These are phyloP conservation scores for Hoplias malabaricus DNA, from an alignment of 2,113 vertebrate species.

Conservation along the genomic window DNA sequence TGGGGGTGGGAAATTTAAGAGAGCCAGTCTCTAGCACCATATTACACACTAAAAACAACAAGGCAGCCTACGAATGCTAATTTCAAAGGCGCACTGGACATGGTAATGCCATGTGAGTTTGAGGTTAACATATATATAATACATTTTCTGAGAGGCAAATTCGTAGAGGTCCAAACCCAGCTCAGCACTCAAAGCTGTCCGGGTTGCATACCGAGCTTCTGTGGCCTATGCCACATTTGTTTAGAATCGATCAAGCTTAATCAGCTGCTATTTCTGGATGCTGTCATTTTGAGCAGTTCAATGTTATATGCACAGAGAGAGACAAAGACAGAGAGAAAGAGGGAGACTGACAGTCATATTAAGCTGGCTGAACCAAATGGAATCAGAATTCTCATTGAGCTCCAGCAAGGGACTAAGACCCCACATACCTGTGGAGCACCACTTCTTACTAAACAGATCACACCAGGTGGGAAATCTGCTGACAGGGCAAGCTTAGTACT, in stretches of 20 bases:
- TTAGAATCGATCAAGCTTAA: conserved; percentile 46
- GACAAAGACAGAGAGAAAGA: conserved; percentile 22
- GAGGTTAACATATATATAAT: conserved; percentile 46
- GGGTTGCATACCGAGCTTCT: background rate
- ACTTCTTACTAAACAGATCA: conserved; percentile 20
- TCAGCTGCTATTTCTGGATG: conserved; percentile 34
- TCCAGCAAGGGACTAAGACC: background rate
- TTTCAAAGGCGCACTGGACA: conserved; percentile 29
- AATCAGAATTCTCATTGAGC: conserved; percentile 18
- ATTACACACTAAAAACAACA: conserved; percentile 27
- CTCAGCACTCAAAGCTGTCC: background rate
- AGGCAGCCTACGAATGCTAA: conserved; percentile 35
- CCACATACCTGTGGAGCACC: background rate
- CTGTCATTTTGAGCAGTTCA: conserved; percentile 30
- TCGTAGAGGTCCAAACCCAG: conserved; percentile 21
- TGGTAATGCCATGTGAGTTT: conserved; percentile 38
- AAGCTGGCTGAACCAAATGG: conserved; percentile 13
- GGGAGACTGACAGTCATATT: conserved; percentile 19
- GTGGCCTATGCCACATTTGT: conserved; percentile 7
- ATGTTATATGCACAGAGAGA: background rate
- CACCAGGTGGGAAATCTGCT: conserved; percentile 36
- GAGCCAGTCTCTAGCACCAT: conserved; percentile 28
- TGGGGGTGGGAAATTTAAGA: background rate
- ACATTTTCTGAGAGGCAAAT: conserved; percentile 31
- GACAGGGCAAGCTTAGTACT: conserved; percentile 13